phyloP scores from a whole-genome alignment of 92 coral and sea anemone genomes.

The Palythoa heliodiscus region DNA sequence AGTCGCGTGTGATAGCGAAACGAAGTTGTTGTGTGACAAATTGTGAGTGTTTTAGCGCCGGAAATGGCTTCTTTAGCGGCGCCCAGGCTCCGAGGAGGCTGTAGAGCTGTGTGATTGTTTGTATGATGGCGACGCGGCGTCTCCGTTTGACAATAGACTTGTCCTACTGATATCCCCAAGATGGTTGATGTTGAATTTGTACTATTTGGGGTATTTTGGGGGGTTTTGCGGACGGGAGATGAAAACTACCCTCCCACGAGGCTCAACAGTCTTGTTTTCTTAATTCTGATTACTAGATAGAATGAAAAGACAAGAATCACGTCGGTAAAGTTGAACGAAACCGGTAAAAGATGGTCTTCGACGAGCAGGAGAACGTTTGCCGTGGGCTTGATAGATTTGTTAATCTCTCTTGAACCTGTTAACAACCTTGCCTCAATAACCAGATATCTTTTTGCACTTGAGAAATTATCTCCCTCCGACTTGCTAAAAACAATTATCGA shows the following conservation, averaged over 20 bases:
- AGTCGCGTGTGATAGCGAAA: not conserved
- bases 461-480: not conserved
- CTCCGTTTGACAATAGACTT: conserved; percentile 83
- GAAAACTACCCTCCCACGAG: conserved; percentile 38
- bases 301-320: conserved; percentile 16
- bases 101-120: conserved; percentile 76
- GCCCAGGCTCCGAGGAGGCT: conserved; percentile 67
- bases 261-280: conserved; percentile 9
- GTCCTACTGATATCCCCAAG: conserved; percentile 78
- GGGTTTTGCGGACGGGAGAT: conserved; percentile 32
- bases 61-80: conserved; percentile 68
- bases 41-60: conserved; percentile 52
- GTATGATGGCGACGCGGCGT: conserved; percentile 88
- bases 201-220: conserved; percentile 75
- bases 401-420: conserved; percentile 44
- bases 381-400: conserved; percentile 9
- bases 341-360: not conserved
- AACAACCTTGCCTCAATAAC: conserved; percentile 28
- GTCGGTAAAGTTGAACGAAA: conserved; percentile 16
- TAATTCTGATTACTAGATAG: conserved; percentile 28
- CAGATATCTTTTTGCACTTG: conserved; percentile 43
- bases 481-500: not conserved
- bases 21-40: conserved; percentile 39
- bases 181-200: conserved; percentile 83
- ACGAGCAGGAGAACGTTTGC: not conserved